Conservation (phyloP, 2,888 invertebrate species). For the Atrina japonica region DNA sequence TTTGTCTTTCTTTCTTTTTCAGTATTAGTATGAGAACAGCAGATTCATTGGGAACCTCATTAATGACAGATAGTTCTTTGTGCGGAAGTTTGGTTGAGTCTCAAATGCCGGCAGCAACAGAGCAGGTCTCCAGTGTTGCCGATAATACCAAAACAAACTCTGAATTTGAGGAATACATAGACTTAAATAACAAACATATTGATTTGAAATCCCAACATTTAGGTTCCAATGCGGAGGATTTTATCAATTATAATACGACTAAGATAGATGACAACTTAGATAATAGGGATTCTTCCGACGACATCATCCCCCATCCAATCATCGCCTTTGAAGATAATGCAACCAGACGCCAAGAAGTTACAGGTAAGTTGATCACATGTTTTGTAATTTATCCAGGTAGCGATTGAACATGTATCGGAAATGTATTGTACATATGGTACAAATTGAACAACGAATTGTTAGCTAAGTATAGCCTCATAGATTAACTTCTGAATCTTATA, state of each 20-base stretch:
- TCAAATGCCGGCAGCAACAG: slow-evolving; percentile 39
- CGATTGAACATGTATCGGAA: too few relatives aligned
- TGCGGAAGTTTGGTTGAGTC: slow-evolving; percentile 55
- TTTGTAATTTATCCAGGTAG: too few relatives aligned
- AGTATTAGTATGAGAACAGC: slow-evolving; percentile 67
- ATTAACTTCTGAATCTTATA: too few relatives aligned
- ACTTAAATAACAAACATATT: slow-evolving; percentile 65
- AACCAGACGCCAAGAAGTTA: slow-evolving; percentile 71
- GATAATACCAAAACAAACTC: slow-evolving; percentile 2
- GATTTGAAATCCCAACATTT: slow-evolving; percentile 38
- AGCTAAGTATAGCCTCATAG: too few relatives aligned
- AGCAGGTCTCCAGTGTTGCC: slow-evolving; percentile 18
- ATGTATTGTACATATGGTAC: too few relatives aligned
- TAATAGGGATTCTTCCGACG: slow-evolving; percentile 51
- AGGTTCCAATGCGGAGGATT: slow-evolving; percentile 55
- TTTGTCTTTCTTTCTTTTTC: slow-evolving; percentile 45
- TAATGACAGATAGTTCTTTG: slow-evolving; percentile 52
- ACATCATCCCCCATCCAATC: slow-evolving; percentile 63
- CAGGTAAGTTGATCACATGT: slow-evolving; percentile 63
- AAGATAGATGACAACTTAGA: slow-evolving; percentile 46
- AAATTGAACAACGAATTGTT: too few relatives aligned
- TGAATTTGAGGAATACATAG: slow-evolving; percentile 72
- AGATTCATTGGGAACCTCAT: slow-evolving; percentile 58
- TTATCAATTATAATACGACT: slow-evolving; percentile 66
- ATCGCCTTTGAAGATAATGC: slow-evolving; percentile 75